These are phyloP conservation scores for Macrobrachium nipponense DNA, from an alignment of 1,140 invertebrate genomes.

Conservation along the genomic window DNA sequence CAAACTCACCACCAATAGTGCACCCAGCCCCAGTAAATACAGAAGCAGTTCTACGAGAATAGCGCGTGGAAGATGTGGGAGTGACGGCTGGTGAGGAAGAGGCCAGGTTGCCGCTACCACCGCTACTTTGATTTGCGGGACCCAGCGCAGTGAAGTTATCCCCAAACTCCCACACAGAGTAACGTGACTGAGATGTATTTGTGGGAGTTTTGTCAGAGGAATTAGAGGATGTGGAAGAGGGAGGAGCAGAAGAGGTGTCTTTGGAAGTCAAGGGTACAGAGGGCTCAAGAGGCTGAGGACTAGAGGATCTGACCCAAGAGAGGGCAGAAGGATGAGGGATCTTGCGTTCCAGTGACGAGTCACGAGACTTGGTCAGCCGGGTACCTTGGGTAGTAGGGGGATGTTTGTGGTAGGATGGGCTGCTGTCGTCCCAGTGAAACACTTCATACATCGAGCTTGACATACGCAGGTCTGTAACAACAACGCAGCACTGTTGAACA, in stretches of 20 bases:
- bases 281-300: conserved; percentile 53
- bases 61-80: conserved; percentile 61
- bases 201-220: conserved; percentile 64
- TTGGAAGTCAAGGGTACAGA: conserved; percentile 45
- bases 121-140: conserved; percentile 54
- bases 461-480: conserved; percentile 76
- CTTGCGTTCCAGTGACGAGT: conserved; percentile 60
- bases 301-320: conserved; percentile 52
- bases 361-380: conserved; percentile 61
- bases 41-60: conserved; percentile 61
- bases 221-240: conserved; percentile 59
- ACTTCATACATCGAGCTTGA: conserved; percentile 82
- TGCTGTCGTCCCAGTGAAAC: conserved; percentile 76
- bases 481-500: conserved; percentile 57
- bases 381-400: conserved; percentile 72
- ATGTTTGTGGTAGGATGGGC: conserved; percentile 49
- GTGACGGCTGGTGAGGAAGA: conserved; percentile 54
- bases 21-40: conserved; percentile 62
- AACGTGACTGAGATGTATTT: conserved; percentile 60
- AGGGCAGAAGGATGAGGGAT: conserved; percentile 56
- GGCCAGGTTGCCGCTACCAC: conserved; percentile 51
- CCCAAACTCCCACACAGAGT: conserved; percentile 64
- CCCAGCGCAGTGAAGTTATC: conserved; percentile 63
- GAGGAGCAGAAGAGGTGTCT: conserved; percentile 39
- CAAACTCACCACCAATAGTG: conserved; percentile 59